Evolutionary conservation across 2,888 invertebrate species (phyloP), one percentile per base, ranked within the genome.

Genomic region (Polymixis lichenea): DNA sequence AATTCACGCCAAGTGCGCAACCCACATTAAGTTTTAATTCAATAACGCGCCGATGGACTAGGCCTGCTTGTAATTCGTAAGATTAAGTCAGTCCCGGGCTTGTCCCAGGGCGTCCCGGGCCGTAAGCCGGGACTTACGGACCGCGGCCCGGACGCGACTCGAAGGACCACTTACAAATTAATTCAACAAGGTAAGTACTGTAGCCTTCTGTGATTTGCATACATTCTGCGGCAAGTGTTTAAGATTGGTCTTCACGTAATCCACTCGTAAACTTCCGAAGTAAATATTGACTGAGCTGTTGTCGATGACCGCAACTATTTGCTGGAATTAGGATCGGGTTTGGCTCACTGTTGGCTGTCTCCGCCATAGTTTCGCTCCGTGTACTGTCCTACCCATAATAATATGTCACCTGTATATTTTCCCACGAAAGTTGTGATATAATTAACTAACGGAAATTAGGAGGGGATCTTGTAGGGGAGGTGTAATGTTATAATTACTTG

Each of bases 51-150:
- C 82, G 80, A 86, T 86, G 85, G 87, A 86, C 87, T 87, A 85
- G 89, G 88, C 76, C 68, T 75, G 78, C 77, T 74, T 88, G 90
- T 90, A 89, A 90, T 91, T 89, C 87, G 88, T 87, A 87, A 89
- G 90, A 91, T 90, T 90, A 90, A 83, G 83, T 74, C 86, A 68
- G 72, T 75, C 70, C 76, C 68, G 71, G 77, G 78, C 55, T 55
- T 51, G 75, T 67, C 70, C 82, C 82, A 51, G 64, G 66, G 56
- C 81, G 82, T 66, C 82, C 81, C 82, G 70, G 66, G 70, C 77
- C 84, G 85, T 89, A 88, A 87, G 84, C 89, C 84, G 83, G 84
- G 88, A 86, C 85, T 80, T 84, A 81, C 65, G 71, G 77, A 77
- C 75, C 75, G 83, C 80, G 79, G 84, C 53, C 79, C 72, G 84